Conservation (phyloP, 2,113 vertebrate species). For the Pelusios castaneus region DNA sequence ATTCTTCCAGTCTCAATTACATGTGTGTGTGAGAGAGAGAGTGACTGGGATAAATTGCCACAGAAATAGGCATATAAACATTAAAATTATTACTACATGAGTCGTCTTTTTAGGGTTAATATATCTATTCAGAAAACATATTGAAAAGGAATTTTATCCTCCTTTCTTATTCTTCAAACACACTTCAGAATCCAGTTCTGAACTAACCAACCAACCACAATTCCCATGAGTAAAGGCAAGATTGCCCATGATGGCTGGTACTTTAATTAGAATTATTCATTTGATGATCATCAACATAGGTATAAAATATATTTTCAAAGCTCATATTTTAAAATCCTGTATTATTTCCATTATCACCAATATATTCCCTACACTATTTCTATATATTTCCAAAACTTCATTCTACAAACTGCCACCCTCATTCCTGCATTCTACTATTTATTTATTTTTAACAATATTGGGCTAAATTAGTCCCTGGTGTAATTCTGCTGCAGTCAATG, state of each 20-base stretch:
- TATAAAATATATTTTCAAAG: not conserved
- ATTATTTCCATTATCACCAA: not conserved
- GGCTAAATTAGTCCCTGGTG: not conserved
- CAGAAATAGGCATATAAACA: not conserved
- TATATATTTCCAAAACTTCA: not conserved
- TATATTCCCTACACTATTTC: not conserved
- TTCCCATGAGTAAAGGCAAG: not conserved
- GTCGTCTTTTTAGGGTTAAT: conserved; percentile 17
- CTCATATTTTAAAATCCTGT: not conserved
- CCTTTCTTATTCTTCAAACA: not conserved
- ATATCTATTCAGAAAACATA: not conserved
- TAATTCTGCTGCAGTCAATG: not conserved
- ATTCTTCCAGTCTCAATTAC: not conserved
- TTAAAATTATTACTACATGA: conserved; percentile 18
- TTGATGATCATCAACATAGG: not conserved
- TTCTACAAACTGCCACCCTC: not conserved
- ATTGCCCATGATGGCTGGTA: not conserved
- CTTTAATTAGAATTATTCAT: not conserved
- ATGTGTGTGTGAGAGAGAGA: not conserved
- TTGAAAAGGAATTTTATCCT: conserved; percentile 4
- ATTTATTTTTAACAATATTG: not conserved
- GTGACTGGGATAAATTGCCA: conserved; percentile 1
- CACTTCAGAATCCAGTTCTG: not conserved
- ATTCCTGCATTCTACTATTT: not conserved
- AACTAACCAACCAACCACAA: not conserved